Base-by-base conservation (phyloP, 2,888 invertebrate genomes). In the Pedicia rivosa region DNA sequence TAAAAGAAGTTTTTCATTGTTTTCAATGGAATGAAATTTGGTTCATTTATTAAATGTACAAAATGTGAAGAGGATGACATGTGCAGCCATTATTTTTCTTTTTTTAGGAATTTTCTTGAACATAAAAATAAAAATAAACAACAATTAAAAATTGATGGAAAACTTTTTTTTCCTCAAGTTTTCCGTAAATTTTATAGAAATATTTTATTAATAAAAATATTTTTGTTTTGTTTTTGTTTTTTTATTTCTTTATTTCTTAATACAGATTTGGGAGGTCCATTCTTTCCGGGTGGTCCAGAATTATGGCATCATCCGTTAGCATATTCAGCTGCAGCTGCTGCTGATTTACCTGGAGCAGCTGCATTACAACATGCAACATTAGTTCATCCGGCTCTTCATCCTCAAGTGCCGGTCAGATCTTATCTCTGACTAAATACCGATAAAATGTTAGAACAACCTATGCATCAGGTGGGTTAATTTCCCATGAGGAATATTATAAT, bases 401-500 rank as follows among this genome's bases (percentile, higher is more conserved):
- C 90, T 65, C 92, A 94, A 79, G 87, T 92, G 67, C 90, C 90
- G 64, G 90, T 90, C 65, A 84, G 88, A 68, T 87, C 87, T 69
- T 88, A 86, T 75, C 87, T 88, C 79, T 88, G 87, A 88, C 87
- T 87, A 86, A 82, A 84, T 81, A 81, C 61, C 50, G 60, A 61
- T 48, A 61, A 61, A 59, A 58, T 60, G 50, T 53, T 60, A 54
- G 61, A 61, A 51, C 59, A 60, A 51, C 56, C 58, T 48, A 59
- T 57, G 59, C 60, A 58, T 55, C 59, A 61, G 55, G 61, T 59
- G 49, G 57, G 56, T 55, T 36, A 15, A 37, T 32, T 31, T 41
- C 28, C 32, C 36, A 26, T 40, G 24, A 29, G 19, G 26, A 27
- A 35, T 12, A 31, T 25, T 31, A 38, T 26, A 40, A 40, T 38